Conservation (phyloP, 2,113 vertebrate genomes). For the Chaenocephalus aceratus region DNA sequence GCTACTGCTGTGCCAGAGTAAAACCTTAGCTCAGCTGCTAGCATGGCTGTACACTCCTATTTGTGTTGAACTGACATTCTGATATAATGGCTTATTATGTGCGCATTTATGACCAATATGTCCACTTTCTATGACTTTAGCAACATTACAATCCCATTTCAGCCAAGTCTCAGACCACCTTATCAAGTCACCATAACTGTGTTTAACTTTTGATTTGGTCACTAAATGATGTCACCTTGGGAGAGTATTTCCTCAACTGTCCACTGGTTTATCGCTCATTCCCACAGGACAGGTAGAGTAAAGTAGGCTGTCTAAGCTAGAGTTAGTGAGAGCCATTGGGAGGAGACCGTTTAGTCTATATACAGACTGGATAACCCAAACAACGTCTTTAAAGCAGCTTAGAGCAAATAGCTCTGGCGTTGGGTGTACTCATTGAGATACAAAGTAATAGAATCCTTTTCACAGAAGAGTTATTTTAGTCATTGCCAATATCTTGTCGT, state of each 20-base stretch:
- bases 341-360: conserved; percentile 31
- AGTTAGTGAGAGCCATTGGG: background rate
- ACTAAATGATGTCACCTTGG: background rate
- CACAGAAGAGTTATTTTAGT: background rate
- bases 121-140: background rate
- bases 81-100: background rate
- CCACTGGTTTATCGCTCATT: background rate
- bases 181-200: background rate
- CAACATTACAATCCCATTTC: background rate
- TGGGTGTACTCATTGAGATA: background rate
- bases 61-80: background rate
- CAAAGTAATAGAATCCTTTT: background rate
- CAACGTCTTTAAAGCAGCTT: conserved; percentile 42
- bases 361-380: conserved; percentile 28
- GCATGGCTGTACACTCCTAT: too few relatives aligned
- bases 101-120: background rate
- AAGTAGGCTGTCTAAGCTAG: conserved; percentile 12
- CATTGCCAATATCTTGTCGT: background rate
- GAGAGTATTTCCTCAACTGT: background rate
- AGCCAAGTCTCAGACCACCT: background rate
- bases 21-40: background rate
- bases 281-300: conserved; percentile 3
- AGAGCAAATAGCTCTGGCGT: conserved; percentile 19
- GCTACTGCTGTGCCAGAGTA: background rate
- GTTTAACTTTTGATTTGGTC: background rate